A percentile compares a stretch with the other conserved stretches of the same genome.
phyloP scores from a whole-genome alignment of 2,888 invertebrate genomes.

The Callosobruchus maculatus region DNA sequence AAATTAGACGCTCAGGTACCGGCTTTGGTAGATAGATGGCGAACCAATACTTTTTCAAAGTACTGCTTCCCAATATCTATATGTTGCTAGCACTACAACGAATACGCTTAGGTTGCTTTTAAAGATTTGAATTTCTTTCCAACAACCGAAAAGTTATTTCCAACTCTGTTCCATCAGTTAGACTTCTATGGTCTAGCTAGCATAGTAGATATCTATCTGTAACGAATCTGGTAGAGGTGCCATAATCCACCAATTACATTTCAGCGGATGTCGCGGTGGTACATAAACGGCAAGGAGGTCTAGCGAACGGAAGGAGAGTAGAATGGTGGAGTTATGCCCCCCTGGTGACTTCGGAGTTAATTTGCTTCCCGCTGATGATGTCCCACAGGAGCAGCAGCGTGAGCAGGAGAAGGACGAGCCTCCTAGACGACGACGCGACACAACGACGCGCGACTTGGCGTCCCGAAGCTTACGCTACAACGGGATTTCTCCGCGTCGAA shows the following conservation, averaged over 20 bases:
- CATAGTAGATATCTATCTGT: too few species aligned
- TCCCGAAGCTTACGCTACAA: too few species aligned
- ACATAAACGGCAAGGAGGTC: background rate
- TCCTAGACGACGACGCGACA: background rate
- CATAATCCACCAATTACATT: background rate
- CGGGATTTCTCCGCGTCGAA: background rate
- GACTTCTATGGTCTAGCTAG: too few species aligned
- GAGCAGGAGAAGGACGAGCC: background rate
- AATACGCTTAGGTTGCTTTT: too few species aligned
- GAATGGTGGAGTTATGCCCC: conserved; percentile 45
- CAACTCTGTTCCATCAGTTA: too few species aligned
- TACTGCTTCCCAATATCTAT: too few species aligned
- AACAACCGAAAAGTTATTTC: too few species aligned
- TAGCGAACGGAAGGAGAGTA: conserved; percentile 29
- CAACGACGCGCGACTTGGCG: background rate
- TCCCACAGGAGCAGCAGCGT: conserved; percentile 37
- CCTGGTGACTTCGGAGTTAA: conserved; percentile 44
- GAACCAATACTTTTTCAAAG: too few species aligned
- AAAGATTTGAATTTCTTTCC: too few species aligned
- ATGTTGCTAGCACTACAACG: too few species aligned
- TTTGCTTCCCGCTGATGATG: conserved; percentile 48
- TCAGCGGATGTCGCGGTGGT: background rate
- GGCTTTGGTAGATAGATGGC: too few species aligned
- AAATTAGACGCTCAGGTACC: too few species aligned
- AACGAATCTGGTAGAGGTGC: background rate